A percentile compares a stretch with the other conserved stretches of the same genome.
Evolutionary conservation across 2,113 vertebrate genomes (phyloP).

Genomic region (Oryzias celebensis): DNA sequence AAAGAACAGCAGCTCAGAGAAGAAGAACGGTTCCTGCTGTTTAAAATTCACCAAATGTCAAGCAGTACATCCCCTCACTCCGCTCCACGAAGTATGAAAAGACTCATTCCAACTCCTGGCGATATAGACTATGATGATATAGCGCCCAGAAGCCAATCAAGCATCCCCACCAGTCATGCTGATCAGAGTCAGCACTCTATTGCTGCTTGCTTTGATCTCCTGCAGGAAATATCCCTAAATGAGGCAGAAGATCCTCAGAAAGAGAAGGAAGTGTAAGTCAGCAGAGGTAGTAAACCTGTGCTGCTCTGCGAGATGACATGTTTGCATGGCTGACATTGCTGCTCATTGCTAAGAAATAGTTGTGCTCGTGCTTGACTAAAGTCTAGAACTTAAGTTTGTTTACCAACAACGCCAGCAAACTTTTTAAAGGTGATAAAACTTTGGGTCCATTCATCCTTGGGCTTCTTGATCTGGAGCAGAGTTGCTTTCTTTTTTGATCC

Average conservation of each 20-base stretch:
- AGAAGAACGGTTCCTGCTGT: slow-evolving; percentile 69
- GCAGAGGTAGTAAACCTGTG: slow-evolving; percentile 8
- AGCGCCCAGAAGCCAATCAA: slow-evolving; percentile 10
- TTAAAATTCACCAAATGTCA: slow-evolving; percentile 64
- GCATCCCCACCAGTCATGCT: background rate
- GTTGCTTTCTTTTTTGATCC: too few species aligned
- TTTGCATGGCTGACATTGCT: slow-evolving; percentile 2
- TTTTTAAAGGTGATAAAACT: too few species aligned
- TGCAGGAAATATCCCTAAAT: slow-evolving; percentile 44
- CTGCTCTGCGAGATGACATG: slow-evolving; percentile 15
- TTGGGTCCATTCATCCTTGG: too few species aligned
- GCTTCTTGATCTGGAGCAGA: too few species aligned
- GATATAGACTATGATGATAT: slow-evolving; percentile 47
- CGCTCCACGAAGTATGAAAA: slow-evolving; percentile 56
- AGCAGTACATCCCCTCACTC: slow-evolving; percentile 38
- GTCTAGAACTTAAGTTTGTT: too few species aligned
- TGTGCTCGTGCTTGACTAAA: too few species aligned
- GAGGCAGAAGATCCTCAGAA: slow-evolving; percentile 26
- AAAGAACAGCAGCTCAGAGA: slow-evolving; percentile 50
- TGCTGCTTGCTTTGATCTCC: background rate
- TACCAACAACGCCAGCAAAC: too few species aligned
- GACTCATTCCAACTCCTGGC: slow-evolving; percentile 46
- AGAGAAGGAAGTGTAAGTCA: slow-evolving; percentile 59
- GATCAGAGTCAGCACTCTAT: slow-evolving; percentile 4
- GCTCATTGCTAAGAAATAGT: too few species aligned